phyloP scores from a whole-genome alignment of 2,113 vertebrate genomes.

The Mesoclemmys tuberculata region DNA sequence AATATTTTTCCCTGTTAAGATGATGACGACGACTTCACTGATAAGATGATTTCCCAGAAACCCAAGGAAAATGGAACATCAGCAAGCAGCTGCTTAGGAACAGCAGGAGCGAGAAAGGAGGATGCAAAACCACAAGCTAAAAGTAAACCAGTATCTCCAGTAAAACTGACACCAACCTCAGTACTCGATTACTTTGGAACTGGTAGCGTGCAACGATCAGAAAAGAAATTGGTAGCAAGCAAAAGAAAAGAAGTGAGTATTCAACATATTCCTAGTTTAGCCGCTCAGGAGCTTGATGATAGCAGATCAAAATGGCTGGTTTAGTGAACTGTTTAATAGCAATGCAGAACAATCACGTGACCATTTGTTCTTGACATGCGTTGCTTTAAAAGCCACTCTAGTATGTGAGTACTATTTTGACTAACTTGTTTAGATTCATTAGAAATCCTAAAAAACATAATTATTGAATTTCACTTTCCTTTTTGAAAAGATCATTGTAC shows the following conservation, averaged over 20 bases:
- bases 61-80: slow-evolving; percentile 81
- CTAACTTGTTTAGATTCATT: accelerated
- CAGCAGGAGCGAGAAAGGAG: slow-evolving; percentile 55
- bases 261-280: not conserved
- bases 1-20: slow-evolving; percentile 78
- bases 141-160: slow-evolving; percentile 78
- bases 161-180: slow-evolving; percentile 87
- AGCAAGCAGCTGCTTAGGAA: slow-evolving; percentile 10
- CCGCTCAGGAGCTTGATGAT: accelerated
- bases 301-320: not conserved
- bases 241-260: slow-evolving; percentile 90
- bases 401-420: not conserved
- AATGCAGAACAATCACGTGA: not conserved
- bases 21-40: slow-evolving; percentile 90
- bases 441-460: not conserved
- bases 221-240: slow-evolving; percentile 93
- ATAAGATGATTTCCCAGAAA: slow-evolving; percentile 80
- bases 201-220: slow-evolving; percentile 85
- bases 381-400: not conserved
- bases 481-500: not conserved
- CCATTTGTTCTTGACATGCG: not conserved
- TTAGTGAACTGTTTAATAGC: not conserved
- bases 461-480: accelerated
- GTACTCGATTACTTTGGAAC: slow-evolving; percentile 91
- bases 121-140: slow-evolving; percentile 72